Base-by-base conservation (phyloP, 2,888 invertebrate genomes). In the Agrochola litura region DNA sequence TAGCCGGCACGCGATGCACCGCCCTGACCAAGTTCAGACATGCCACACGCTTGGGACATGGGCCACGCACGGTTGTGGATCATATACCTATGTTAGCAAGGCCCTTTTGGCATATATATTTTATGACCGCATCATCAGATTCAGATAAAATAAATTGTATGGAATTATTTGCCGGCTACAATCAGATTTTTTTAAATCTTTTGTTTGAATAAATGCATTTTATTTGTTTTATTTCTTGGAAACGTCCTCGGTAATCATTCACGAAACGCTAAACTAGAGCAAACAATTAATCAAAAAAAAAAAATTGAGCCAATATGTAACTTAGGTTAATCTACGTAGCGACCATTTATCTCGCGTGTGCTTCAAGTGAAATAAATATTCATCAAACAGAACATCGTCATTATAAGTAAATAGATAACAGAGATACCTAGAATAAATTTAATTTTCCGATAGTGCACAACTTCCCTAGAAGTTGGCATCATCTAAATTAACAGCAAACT, bases 1-100 rank as follows among this genome's bases (percentile, higher is more conserved):
- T 84, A 84, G 72, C 16, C 41, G 66, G 81, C 87, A 88, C 86
- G 87, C 87, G 87, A 86, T 86, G 88, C 88, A 88, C 73, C 79
- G 69, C 63, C 67, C 70, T 64, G 73, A 76, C 41, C 79, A 73
- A 63, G 73, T 73, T 71, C 79, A 58, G 84, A 77, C 88, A 86
- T 84, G 87, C 87, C 60, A 88, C 70, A 46, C 88, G 63, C 84
- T 61, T 46, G 87, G 88, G 82, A 83, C 71, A 4, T 0, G 3
- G n/a, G 43, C 69, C 77, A 77, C 87, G 76, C 71, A 83, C 72
- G 56, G 19, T n/a, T 52, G 25, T 72, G 25, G 25, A 73, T 22
- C 46, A 43, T 63, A 25, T 61, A 76, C 12, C n/a, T 54, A 43
- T 43, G 43, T 16, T 69, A 56, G 72, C 49, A 22, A 49, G 49